Conservation (phyloP, 1,140 invertebrate genomes). For the Drosophila parabipectinata region DNA sequence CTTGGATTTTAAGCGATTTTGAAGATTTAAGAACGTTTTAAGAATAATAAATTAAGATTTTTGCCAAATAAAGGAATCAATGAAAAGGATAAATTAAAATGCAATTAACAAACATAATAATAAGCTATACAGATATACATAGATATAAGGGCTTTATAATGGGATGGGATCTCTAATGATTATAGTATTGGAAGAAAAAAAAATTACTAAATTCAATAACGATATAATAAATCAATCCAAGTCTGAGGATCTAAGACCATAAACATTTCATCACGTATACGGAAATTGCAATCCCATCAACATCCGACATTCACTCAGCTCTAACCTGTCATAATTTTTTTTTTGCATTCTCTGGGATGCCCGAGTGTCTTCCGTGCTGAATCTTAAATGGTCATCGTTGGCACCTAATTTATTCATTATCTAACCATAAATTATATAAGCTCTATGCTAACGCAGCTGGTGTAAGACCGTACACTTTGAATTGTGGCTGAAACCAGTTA, state of each 20-base stretch:
- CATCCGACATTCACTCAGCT: constrained; percentile 5
- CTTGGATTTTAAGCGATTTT: not conserved
- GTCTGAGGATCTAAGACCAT: not conserved
- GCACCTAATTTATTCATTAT: constrained; percentile 46
- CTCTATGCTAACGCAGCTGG: constrained; percentile 40
- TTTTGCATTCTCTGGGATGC: constrained; percentile 1
- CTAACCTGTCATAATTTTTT: constrained; percentile 18
- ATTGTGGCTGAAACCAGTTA: constrained; percentile 33
- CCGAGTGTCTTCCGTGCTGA: constrained; percentile 2
- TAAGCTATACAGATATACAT: too few relatives aligned
- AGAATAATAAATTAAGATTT: not conserved
- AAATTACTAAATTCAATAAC: too few relatives aligned
- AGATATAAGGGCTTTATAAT: too few relatives aligned
- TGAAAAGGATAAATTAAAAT: not conserved
- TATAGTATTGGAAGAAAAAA: not conserved
- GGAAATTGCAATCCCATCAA: constrained; percentile 1
- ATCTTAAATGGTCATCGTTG: constrained; percentile 21
- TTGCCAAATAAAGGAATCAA: not conserved
- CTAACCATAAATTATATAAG: constrained; percentile 45
- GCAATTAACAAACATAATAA: not conserved
- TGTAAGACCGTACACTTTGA: constrained; percentile 21
- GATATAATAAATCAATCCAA: not conserved
- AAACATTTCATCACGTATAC: not conserved
- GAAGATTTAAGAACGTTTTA: not conserved
- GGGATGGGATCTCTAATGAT: too few relatives aligned